A percentile compares a stretch with the other conserved stretches of the same genome.
phyloP scores from a whole-genome alignment of 2,888 invertebrate genomes.

The Stenotaenia linearis region DNA sequence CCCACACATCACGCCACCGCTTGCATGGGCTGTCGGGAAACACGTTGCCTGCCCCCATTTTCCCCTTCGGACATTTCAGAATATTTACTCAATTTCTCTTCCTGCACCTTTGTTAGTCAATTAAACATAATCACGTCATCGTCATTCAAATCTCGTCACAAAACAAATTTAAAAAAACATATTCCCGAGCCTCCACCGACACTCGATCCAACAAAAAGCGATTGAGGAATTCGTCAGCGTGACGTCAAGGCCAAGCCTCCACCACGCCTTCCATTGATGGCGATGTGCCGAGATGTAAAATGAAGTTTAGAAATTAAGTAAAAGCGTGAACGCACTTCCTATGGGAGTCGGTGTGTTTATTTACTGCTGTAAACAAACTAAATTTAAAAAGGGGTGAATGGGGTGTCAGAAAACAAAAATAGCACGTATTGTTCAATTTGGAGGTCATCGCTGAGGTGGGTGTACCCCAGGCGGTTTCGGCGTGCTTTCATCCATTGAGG shows the following conservation, averaged over 20 bases:
- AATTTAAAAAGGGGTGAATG: not conserved
- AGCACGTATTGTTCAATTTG: not conserved
- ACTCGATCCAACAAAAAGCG: not conserved
- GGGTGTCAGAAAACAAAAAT: not conserved
- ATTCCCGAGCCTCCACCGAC: not conserved
- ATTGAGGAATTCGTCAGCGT: not conserved
- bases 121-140: not conserved
- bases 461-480: not conserved
- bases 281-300: not conserved
- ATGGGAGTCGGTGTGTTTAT: too few relatives aligned
- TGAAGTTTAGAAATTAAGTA: too few relatives aligned
- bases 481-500: not conserved
- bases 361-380: not conserved
- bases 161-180: not conserved
- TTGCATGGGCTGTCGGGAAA: not conserved
- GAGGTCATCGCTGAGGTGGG: not conserved
- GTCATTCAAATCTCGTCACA: too few relatives aligned
- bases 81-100: not conserved
- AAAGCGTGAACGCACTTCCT: too few relatives aligned
- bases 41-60: not conserved
- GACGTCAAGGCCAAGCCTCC: not conserved
- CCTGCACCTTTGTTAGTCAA: not conserved
- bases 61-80: not conserved
- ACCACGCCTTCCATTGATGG: constrained; percentile 10
- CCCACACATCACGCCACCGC: not conserved